Evolutionary conservation across 1,140 invertebrate species (phyloP).

Genomic region (Ptiloglossa arizonensis): DNA sequence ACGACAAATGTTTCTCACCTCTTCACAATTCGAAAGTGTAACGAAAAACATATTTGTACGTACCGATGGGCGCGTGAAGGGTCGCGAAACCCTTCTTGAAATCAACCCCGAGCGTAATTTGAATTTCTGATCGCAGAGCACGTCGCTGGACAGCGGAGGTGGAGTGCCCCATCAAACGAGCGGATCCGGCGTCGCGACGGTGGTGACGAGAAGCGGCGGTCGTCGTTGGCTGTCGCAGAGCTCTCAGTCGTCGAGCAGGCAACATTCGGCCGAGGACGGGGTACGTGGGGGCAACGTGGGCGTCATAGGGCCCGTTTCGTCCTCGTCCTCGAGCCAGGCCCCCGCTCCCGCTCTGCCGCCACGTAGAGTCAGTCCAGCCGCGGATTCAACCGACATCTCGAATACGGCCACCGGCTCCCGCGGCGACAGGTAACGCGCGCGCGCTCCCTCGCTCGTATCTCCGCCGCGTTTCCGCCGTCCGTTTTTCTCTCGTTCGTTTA

Average conservation of each 20-base stretch:
- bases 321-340: constrained; percentile 71
- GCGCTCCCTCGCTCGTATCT: background rate
- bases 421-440: constrained; percentile 69
- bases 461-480: background rate
- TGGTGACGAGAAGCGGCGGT: constrained; percentile 63
- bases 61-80: background rate
- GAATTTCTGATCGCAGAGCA: constrained; percentile 69
- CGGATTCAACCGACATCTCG: constrained; percentile 73
- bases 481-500: background rate
- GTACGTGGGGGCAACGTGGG: constrained; percentile 70
- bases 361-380: constrained; percentile 76
- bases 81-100: background rate
- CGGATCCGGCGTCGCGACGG: constrained; percentile 49
- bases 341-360: constrained; percentile 71
- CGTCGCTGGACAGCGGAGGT: constrained; percentile 72
- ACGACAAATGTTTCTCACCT: too few species aligned
- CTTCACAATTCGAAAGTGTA: too few species aligned
- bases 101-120: background rate
- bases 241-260: constrained; percentile 69
- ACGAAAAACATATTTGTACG: too few species aligned
- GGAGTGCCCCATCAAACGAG: constrained; percentile 68
- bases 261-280: constrained; percentile 75
- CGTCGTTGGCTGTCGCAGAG: constrained; percentile 75
- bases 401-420: constrained; percentile 64
- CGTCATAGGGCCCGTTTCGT: constrained; percentile 72